Evolutionary conservation across 2,113 vertebrate genomes (phyloP).

Genomic region (Oncorhynchus kisutch): DNA sequence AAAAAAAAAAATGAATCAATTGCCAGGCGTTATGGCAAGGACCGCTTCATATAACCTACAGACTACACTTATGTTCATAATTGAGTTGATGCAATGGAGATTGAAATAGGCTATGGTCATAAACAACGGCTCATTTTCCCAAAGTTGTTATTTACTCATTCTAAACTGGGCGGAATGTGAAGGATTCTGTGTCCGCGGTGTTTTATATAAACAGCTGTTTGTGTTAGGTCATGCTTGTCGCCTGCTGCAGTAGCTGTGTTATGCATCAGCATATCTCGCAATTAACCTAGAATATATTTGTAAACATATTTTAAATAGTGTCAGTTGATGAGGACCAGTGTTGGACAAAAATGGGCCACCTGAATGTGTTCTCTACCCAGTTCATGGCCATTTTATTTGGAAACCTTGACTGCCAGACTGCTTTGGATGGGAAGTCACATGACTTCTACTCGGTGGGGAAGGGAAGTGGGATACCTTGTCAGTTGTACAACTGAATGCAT

Average conservation of each 20-base stretch:
- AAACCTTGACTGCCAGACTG: neutral
- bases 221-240: too few relatives aligned
- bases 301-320: neutral
- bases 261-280: neutral
- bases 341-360: neutral
- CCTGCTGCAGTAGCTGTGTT: neutral
- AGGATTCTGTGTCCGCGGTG: neutral
- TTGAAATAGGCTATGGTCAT: too few relatives aligned
- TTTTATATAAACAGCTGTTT: neutral
- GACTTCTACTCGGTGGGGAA: neutral
- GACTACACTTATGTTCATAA: too few relatives aligned
- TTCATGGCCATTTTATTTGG: neutral
- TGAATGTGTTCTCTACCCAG: neutral
- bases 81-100: too few relatives aligned
- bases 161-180: neutral
- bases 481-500: too few relatives aligned
- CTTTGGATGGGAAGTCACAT: conserved; percentile 2
- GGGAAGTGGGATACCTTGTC: too few relatives aligned
- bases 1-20: neutral
- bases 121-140: too few relatives aligned
- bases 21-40: neutral
- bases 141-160: too few relatives aligned
- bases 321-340: neutral
- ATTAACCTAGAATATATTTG: neutral
- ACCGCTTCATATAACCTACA: too few relatives aligned